A percentile compares a stretch with the other conserved stretches of the same genome.
Conservation (phyloP, 1,140 invertebrate genomes). For the Drosophila tani region DNA sequence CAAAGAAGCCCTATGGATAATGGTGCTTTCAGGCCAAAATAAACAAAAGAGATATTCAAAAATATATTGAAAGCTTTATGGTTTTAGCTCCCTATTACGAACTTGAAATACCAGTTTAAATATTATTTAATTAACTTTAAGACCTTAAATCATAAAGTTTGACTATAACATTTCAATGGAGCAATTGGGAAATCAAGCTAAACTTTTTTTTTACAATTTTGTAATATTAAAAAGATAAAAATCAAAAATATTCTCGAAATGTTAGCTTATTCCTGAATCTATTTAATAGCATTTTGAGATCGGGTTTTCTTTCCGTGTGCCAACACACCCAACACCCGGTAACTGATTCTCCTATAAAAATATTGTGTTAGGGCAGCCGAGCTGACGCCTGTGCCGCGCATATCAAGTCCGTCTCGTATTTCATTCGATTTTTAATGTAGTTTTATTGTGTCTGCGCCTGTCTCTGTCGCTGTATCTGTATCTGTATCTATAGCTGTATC, state of each 20-base stretch:
- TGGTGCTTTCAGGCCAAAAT: neutral
- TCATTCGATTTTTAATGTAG: constrained; percentile 67
- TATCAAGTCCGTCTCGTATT: constrained; percentile 71
- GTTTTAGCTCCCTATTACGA: too few relatives aligned
- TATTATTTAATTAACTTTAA: too few relatives aligned
- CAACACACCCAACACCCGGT: constrained; percentile 16
- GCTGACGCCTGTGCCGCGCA: constrained; percentile 60
- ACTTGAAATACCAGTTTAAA: too few relatives aligned
- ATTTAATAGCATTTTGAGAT: neutral
- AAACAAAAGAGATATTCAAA: neutral
- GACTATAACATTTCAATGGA: too few relatives aligned
- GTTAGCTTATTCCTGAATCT: neutral
- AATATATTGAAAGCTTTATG: neutral
- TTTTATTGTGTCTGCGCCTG: constrained; percentile 38
- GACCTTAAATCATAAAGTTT: too few relatives aligned
- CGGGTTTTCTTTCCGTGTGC: constrained; percentile 5
- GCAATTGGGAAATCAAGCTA: neutral
- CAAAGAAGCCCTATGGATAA: neutral
- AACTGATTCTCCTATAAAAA: constrained; percentile 58
- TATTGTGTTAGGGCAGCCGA: constrained; percentile 54
- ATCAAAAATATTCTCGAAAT: neutral
- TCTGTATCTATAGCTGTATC: constrained; percentile 33
- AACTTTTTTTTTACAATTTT: neutral
- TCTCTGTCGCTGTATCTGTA: constrained; percentile 15
- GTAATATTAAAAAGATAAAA: neutral